These are phyloP conservation scores for Aptenodytes patagonicus DNA, from an alignment of 2,113 vertebrate species.

Conservation along the genomic window DNA sequence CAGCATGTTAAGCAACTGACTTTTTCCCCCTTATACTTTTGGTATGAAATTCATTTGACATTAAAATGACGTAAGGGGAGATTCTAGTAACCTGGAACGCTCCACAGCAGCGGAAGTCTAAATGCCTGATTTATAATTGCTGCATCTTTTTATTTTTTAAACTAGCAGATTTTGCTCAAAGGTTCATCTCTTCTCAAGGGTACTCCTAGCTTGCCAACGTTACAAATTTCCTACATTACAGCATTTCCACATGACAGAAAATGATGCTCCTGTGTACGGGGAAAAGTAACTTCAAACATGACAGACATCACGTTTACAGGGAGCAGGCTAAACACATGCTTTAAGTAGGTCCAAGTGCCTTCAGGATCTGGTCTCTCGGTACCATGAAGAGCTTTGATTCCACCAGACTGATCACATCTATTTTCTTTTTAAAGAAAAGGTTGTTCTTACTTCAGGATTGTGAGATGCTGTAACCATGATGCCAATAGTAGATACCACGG, in stretches of 20 bases:
- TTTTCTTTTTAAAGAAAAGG: not conserved
- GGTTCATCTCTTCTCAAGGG: not conserved
- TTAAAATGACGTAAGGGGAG: not conserved
- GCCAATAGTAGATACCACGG: conserved; percentile 82
- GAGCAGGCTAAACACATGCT: not conserved
- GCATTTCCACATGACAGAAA: not conserved
- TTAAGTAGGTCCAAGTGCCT: not conserved
- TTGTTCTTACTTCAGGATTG: conserved; percentile 88
- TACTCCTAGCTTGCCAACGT: not conserved
- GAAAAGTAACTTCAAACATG: not conserved
- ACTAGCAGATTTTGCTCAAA: not conserved
- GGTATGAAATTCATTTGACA: not conserved
- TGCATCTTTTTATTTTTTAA: not conserved
- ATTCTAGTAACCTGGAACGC: not conserved
- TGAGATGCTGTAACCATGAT: conserved; percentile 97
- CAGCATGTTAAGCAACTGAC: not conserved
- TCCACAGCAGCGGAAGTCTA: not conserved
- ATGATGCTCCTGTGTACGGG: accelerated
- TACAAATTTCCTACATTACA: not conserved
- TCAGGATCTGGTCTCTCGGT: not conserved
- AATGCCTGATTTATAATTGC: not conserved
- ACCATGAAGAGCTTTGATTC: not conserved
- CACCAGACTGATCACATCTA: not conserved
- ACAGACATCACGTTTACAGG: accelerated
- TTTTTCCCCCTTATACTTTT: not conserved